A percentile compares a stretch with the other conserved stretches of the same genome.
phyloP scores from a whole-genome alignment of 2,797 vertebrate genomes.

The Helarctos malayanus region DNA sequence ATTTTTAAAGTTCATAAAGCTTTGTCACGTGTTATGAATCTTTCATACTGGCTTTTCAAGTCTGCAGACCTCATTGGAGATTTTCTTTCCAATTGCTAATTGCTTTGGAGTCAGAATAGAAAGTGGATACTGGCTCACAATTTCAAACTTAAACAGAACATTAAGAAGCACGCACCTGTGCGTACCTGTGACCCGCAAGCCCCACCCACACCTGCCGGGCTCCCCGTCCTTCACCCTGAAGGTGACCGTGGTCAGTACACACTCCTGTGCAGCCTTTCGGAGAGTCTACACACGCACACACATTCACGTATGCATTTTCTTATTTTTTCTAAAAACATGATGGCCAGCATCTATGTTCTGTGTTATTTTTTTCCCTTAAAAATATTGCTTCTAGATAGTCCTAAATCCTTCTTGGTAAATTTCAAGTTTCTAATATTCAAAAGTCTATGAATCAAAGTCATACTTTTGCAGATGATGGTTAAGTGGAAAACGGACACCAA shows the following conservation, averaged over 20 bases:
- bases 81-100: not conserved
- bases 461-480: not conserved
- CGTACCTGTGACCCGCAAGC: accelerated
- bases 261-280: not conserved
- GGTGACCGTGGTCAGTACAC: accelerated
- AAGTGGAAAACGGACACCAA: not conserved
- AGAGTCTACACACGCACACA: accelerated
- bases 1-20: not conserved
- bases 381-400: not conserved
- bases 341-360: not conserved
- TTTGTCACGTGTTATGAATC: too few relatives aligned
- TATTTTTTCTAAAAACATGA: not conserved
- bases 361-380: not conserved
- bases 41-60: not conserved
- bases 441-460: not conserved
- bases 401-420: not conserved
- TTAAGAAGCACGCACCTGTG: accelerated
- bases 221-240: not conserved
- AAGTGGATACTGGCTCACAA: not conserved
- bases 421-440: not conserved
- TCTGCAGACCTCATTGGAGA: not conserved
- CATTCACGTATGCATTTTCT: not conserved
- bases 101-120: not conserved
- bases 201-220: too few relatives aligned
- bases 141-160: not conserved